Evolutionary conservation across 1,140 invertebrate genomes (phyloP), one percentile per base, ranked within the genome.

Genomic region (Macrocentrus cingulum): DNA sequence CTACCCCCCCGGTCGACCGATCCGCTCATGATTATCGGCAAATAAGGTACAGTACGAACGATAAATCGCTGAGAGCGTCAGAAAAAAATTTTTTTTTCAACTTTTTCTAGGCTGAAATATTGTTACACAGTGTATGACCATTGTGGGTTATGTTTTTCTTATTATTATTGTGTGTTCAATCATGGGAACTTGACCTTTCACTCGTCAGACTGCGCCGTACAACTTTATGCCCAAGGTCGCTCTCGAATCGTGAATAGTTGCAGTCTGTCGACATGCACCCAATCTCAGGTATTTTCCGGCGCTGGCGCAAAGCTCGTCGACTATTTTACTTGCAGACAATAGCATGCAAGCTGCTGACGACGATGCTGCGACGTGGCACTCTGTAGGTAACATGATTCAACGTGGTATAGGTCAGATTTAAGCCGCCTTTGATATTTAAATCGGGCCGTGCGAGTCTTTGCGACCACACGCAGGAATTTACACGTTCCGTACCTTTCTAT

Each of bases 351-450:
- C 3, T 8, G 19, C 16, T 20, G 44, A 22, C 8, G 20, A 1
- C 20, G 22, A 20, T 20, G n/a, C 25, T 9, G 19, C 22, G 25
- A 22, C 20, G 5, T 13, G 19, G 19, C 19, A 8, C 16, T 29
- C 25, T 36, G 69, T 68, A 75, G 75, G 76, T 77, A 80, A 80
- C 74, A 80, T 76, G 77, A 80, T 80, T 80, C 77, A 76, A 68
- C 71, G 76, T 79, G 76, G 76, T 79, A 76, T 78, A 79, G 77
- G 77, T 79, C 77, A 79, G 75, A 78, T 76, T 75, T 76, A 75
- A 76, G 73, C 77, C 75, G 74, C 77, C 77, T 79, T 79, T 79
- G 77, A 79, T 78, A 78, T 79, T 79, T 76, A 79, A 79, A 79
- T 79, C 72, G 73, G 59, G 58, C 61, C 56, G 50, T 55, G 54